Base-by-base conservation (phyloP, 2,888 invertebrate genomes). In the Apodemia zela region DNA sequence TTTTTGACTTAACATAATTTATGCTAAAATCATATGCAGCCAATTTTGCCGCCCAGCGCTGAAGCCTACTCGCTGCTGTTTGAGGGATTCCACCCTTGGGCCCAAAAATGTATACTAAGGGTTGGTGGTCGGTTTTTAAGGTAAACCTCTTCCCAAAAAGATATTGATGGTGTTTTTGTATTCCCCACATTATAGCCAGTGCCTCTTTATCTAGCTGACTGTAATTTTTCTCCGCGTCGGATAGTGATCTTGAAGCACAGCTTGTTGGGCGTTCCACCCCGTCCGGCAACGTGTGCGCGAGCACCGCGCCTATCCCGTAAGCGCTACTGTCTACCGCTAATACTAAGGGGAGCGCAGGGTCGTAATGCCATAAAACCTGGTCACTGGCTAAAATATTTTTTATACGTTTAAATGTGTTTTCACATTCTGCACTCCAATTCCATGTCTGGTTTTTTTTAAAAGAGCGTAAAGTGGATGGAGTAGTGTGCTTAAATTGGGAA, bases 111-210 rank as follows among this genome's bases (percentile, higher is more conserved):
- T 78, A 67, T 6, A 71, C 68, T 8, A 89, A 67, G 2, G 87
- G 84, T 64, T 81, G 73, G 65, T 84, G 79, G 67, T 85, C 84
- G 0, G 82, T 86, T 13, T 75, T 17, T 10, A 84, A 63, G 0
- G 67, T 73, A 60, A 72, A 72, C 13, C 49, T 25, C 8, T 64
- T 57, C 7, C 67, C 69, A 51, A 63, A 71, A 10, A 69, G 35
- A 57, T 70, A 72, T 17, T 72, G 68, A 58, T 74, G 75, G 35
- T 66, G 65, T 51, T 67, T 64, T 8, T 60, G 64, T 3, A 70
- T 63, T 3, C 73, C 72, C 42, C 63, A 72, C 0, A 69, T 25
- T n/a, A 72, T 72, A 5, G 72, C 72, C 3, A 71, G 21, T 5
- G 71, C 72, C 62, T 72, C 71, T 45, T 69, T 70, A 18, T 69